Percentiles rank a stretch among this genome's conserved stretches.
These are phyloP conservation scores for Sakesphorus luctuosus DNA, from an alignment of 2,113 vertebrate species.

Conservation along the genomic window DNA sequence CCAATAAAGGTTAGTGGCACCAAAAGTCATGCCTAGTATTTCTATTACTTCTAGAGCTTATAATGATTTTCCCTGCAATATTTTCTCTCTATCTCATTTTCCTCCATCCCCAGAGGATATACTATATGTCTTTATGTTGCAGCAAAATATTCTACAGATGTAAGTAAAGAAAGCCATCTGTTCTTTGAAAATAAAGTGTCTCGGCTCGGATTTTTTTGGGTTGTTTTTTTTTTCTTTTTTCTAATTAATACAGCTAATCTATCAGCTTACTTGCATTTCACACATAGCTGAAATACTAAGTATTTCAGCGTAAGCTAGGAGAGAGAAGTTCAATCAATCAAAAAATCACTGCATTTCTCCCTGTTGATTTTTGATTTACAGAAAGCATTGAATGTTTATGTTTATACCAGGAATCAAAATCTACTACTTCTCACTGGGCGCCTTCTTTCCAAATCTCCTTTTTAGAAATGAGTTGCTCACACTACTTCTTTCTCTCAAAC, in stretches of 20 bases:
- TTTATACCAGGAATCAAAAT: background rate
- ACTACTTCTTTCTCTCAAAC: background rate
- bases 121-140: background rate
- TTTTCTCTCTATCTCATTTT: background rate
- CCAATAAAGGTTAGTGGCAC: background rate
- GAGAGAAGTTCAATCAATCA: background rate
- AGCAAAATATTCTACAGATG: background rate
- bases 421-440: background rate
- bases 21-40: background rate
- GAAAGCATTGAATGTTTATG: background rate
- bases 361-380: background rate
- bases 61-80: background rate
- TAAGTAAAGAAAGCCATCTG: constrained; percentile 30
- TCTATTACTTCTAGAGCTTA: background rate
- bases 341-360: background rate
- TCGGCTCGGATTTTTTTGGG: background rate
- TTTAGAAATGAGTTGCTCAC: background rate
- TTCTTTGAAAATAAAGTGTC: background rate
- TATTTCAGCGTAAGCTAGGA: background rate
- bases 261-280: background rate
- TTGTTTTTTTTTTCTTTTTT: background rate
- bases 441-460: background rate
- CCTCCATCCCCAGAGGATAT: background rate
- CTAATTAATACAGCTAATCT: constrained; percentile 11
- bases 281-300: background rate